phyloP scores from a whole-genome alignment of 1,140 invertebrate species.

The Drosophila repletoides region DNA sequence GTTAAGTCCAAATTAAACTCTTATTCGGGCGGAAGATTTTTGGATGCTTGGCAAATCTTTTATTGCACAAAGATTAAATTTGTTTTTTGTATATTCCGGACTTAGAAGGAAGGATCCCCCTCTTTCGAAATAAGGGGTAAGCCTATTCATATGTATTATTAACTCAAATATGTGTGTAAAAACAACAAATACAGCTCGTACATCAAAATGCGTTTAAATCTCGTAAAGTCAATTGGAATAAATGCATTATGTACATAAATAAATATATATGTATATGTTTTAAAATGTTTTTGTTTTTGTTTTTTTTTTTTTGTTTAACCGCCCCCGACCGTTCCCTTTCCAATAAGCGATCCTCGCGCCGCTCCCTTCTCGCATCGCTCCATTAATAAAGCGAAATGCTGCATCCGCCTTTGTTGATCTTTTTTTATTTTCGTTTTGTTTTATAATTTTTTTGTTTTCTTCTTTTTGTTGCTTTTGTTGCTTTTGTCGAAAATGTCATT shows the following conservation, averaged over 20 bases:
- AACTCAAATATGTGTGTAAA: constrained; percentile 45
- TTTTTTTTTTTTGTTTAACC: too few relatives aligned
- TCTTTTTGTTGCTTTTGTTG: constrained; percentile 23
- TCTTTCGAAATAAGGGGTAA: too few relatives aligned
- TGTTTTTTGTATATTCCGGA: too few relatives aligned
- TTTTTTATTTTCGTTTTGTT: constrained; percentile 18
- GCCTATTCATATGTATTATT: too few relatives aligned
- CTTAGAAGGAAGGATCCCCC: too few relatives aligned
- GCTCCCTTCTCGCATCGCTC: constrained; percentile 33
- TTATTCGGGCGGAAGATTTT: too few relatives aligned
- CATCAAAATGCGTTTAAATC: constrained; percentile 76
- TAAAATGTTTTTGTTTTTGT: too few relatives aligned
- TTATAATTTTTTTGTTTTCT: constrained; percentile 33
- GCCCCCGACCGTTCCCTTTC: constrained; percentile 64
- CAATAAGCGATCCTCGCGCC: constrained; percentile 59
- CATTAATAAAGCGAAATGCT: constrained; percentile 75
- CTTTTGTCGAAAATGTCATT: constrained; percentile 70
- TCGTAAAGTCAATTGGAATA: constrained; percentile 69
- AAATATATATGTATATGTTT: constrained; percentile 7
- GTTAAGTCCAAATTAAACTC: too few relatives aligned
- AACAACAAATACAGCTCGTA: constrained; percentile 62
- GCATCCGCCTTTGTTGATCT: constrained; percentile 71
- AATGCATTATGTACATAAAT: constrained; percentile 52
- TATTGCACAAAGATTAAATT: too few relatives aligned
- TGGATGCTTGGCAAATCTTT: too few relatives aligned